Conservation (phyloP, 2,797 vertebrate genomes). For the Cirrhinus mrigala region DNA sequence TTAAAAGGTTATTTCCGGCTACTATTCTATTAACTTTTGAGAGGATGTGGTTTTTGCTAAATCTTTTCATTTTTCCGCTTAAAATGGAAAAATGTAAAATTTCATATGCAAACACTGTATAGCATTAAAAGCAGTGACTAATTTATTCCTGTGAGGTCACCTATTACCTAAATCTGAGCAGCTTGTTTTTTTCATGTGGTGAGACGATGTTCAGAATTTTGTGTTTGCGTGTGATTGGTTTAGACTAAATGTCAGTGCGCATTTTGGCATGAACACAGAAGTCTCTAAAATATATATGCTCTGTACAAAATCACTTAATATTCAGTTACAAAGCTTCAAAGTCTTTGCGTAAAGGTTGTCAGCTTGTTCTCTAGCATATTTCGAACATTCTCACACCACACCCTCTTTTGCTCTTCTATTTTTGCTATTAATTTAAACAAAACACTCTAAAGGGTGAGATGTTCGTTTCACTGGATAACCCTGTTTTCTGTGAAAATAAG, state of each 20-base stretch:
- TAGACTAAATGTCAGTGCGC: not conserved
- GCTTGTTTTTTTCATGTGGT: not conserved
- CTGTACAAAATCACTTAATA: not conserved
- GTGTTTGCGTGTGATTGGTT: not conserved
- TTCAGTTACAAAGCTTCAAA: not conserved
- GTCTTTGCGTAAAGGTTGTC: not conserved
- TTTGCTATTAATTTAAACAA: not conserved
- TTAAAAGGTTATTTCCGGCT: not conserved
- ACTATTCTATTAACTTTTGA: constrained; percentile 7
- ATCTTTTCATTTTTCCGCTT: not conserved
- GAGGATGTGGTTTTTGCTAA: constrained; percentile 43
- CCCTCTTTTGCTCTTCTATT: not conserved
- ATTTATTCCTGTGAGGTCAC: not conserved
- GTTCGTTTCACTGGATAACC: not conserved
- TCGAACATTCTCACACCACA: not conserved
- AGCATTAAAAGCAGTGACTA: not conserved
- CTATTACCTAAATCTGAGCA: not conserved
- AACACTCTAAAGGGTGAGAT: not conserved
- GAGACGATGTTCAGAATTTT: not conserved
- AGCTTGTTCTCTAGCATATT: not conserved
- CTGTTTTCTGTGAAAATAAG: not conserved
- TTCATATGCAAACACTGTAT: not conserved
- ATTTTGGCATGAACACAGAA: not conserved
- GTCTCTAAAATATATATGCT: not conserved
- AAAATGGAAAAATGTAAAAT: too few species aligned